Conservation (phyloP, 2,113 vertebrate genomes). For the Salvelinus namaycush region DNA sequence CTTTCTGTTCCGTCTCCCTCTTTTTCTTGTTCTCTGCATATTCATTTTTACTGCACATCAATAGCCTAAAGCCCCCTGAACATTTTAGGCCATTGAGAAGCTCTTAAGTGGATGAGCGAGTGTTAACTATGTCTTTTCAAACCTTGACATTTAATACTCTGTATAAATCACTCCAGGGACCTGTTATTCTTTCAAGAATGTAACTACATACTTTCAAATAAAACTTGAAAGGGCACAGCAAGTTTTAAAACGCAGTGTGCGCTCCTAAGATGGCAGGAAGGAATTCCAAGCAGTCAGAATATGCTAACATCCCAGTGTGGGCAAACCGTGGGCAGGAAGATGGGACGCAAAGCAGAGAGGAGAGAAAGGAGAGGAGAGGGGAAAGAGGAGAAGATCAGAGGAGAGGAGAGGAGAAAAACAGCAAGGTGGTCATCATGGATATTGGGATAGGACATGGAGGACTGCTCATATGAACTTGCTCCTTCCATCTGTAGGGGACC, state of each 20-base stretch:
- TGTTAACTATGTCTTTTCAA: conserved; percentile 91
- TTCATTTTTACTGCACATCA: conserved; percentile 43
- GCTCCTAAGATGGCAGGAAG: conserved; percentile 88
- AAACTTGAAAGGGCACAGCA: conserved; percentile 98
- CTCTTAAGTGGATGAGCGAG: conserved; percentile 59
- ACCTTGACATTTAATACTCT: conserved; percentile 94
- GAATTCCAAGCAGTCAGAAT: conserved; percentile 97
- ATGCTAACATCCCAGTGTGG: conserved; percentile 93
- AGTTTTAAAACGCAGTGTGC: conserved; percentile 98
- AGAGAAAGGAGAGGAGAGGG: conserved; percentile 3
- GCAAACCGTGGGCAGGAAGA: conserved; percentile 54
- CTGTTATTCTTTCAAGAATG: conserved; percentile 98
- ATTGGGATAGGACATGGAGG: not conserved
- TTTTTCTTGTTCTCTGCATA: conserved; percentile 15
- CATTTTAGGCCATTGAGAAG: conserved; percentile 52
- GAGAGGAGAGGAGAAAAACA: conserved; percentile 19
- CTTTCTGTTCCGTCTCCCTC: not conserved
- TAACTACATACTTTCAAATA: conserved; percentile 99
- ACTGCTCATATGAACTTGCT: not conserved
- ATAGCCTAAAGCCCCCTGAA: conserved; percentile 40
- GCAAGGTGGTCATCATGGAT: not conserved
- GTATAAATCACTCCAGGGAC: conserved; percentile 91
- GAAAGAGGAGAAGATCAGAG: not conserved
- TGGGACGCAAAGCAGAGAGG: not conserved
- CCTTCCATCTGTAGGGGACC: not conserved